A percentile compares a stretch with the other conserved stretches of the same genome.
phyloP scores from a whole-genome alignment of 2,888 invertebrate species.

The Drosophila tanythrix region DNA sequence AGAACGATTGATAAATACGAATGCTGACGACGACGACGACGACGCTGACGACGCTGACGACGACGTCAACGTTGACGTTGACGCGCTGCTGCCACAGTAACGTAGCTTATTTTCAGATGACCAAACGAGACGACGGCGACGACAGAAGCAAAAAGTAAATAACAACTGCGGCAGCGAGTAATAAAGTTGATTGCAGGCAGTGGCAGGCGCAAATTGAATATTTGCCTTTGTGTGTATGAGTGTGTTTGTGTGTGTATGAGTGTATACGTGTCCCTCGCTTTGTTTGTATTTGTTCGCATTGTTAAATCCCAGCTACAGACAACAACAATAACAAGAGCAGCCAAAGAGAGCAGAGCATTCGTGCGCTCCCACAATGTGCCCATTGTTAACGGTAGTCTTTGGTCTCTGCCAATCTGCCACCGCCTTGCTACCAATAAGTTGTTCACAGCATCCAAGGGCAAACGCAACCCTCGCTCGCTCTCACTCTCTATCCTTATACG shows the following conservation, averaged over 20 bases:
- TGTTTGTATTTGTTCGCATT: constrained; percentile 75
- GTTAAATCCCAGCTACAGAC: constrained; percentile 65
- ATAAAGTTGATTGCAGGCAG: constrained; percentile 77
- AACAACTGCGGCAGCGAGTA: constrained; percentile 58
- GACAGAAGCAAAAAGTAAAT: constrained; percentile 57
- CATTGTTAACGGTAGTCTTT: constrained; percentile 64
- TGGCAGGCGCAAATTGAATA: constrained; percentile 72
- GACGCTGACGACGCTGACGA: constrained; percentile 7
- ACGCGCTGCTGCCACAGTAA: constrained; percentile 8
- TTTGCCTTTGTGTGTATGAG: constrained; percentile 43
- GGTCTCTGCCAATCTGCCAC: constrained; percentile 39
- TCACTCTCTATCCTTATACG: background rate
- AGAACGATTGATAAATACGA: constrained; percentile 71
- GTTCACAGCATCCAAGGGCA: constrained; percentile 54
- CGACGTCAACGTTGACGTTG: constrained; percentile 4
- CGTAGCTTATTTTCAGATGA: constrained; percentile 66
- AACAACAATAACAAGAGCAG: constrained; percentile 26
- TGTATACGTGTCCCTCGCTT: constrained; percentile 25
- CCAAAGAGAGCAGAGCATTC: constrained; percentile 7
- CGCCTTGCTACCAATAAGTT: constrained; percentile 45
- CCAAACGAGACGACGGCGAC: constrained; percentile 55
- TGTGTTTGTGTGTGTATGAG: constrained; percentile 25
- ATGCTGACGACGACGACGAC: constrained; percentile 24
- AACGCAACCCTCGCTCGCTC: constrained; percentile 48
- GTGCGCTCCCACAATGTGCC: constrained; percentile 33